A percentile compares a stretch with the other conserved stretches of the same genome.
These are phyloP conservation scores for Sebastes wilsoni DNA, from an alignment of 2,797 vertebrate genomes.

Conservation along the genomic window DNA sequence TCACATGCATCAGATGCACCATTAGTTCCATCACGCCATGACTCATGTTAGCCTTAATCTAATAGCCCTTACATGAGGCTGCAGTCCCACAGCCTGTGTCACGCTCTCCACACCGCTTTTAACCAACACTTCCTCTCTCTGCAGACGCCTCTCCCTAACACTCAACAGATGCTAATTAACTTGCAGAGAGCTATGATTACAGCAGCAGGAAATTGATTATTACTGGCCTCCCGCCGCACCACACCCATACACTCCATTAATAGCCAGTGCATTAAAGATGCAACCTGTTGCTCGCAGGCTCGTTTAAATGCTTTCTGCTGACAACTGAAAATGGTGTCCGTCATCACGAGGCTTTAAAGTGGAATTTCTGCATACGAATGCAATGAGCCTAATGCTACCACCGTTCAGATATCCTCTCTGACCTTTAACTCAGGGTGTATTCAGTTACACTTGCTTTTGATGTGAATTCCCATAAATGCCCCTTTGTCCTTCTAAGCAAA, in stretches of 20 bases:
- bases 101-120: slow-evolving; percentile 30
- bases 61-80: slow-evolving; percentile 39
- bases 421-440: slow-evolving; percentile 36
- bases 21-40: slow-evolving; percentile 55
- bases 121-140: slow-evolving; percentile 45
- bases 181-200: slow-evolving; percentile 84
- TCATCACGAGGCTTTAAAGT: slow-evolving; percentile 37
- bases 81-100: slow-evolving; percentile 37
- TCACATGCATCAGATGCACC: slow-evolving; percentile 49
- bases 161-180: slow-evolving; percentile 82
- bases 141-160: slow-evolving; percentile 52
- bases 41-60: slow-evolving; percentile 58
- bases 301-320: slow-evolving; percentile 43
- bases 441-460: slow-evolving; percentile 29
- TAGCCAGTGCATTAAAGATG: slow-evolving; percentile 75
- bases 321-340: slow-evolving; percentile 11
- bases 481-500: slow-evolving; percentile 27
- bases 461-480: slow-evolving; percentile 35
- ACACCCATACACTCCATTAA: slow-evolving; percentile 77
- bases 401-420: slow-evolving; percentile 29
- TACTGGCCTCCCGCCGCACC: slow-evolving; percentile 75
- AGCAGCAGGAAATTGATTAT: slow-evolving; percentile 85
- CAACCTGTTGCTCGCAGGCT: slow-evolving; percentile 71
- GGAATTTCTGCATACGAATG: slow-evolving; percentile 23
- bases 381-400: not conserved